Percentiles rank a stretch among this genome's conserved stretches.
Conservation (phyloP, 2,888 invertebrate species). For the Phyllotreta cruciferae region DNA sequence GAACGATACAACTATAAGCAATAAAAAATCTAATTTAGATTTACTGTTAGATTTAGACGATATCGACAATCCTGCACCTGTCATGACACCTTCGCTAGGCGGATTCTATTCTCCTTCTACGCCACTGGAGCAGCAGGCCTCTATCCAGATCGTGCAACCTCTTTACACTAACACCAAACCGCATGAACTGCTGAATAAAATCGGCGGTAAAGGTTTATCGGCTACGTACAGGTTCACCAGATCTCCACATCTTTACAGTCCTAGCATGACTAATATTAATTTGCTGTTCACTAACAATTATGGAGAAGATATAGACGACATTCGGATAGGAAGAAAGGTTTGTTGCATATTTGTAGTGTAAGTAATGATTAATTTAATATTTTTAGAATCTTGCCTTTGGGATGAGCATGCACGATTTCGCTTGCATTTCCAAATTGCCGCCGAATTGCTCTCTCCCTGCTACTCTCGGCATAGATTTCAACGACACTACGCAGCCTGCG, state of each 20-base stretch:
- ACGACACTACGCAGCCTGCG: slow-evolving; percentile 89
- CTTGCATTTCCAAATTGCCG: slow-evolving; percentile 69
- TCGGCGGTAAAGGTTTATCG: slow-evolving; percentile 73
- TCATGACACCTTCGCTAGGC: slow-evolving; percentile 84
- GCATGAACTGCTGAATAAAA: slow-evolving; percentile 74
- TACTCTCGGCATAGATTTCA: slow-evolving; percentile 87
- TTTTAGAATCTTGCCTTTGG: slow-evolving; percentile 71
- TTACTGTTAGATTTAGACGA: slow-evolving; percentile 82
- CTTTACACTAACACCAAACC: slow-evolving; percentile 67
- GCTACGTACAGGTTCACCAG: slow-evolving; percentile 76
- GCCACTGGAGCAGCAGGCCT: slow-evolving; percentile 46
- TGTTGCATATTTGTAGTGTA: slow-evolving; percentile 3
- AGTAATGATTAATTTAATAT: slow-evolving; percentile 22
- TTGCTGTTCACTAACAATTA: slow-evolving; percentile 79
- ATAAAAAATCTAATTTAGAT: slow-evolving; percentile 74
- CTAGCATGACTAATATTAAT: slow-evolving; percentile 82
- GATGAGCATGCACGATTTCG: slow-evolving; percentile 78
- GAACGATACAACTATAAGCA: slow-evolving; percentile 21
- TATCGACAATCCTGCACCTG: slow-evolving; percentile 72
- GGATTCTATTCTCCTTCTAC: slow-evolving; percentile 75
- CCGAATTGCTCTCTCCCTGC: slow-evolving; percentile 71
- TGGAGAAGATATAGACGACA: slow-evolving; percentile 69
- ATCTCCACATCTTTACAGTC: slow-evolving; percentile 81
- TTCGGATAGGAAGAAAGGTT: slow-evolving; percentile 79
- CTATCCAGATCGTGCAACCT: slow-evolving; percentile 68